A percentile compares a stretch with the other conserved stretches of the same genome.
These are phyloP conservation scores for Arvicola amphibius DNA, from an alignment of 2,797 vertebrate species.

Conservation along the genomic window DNA sequence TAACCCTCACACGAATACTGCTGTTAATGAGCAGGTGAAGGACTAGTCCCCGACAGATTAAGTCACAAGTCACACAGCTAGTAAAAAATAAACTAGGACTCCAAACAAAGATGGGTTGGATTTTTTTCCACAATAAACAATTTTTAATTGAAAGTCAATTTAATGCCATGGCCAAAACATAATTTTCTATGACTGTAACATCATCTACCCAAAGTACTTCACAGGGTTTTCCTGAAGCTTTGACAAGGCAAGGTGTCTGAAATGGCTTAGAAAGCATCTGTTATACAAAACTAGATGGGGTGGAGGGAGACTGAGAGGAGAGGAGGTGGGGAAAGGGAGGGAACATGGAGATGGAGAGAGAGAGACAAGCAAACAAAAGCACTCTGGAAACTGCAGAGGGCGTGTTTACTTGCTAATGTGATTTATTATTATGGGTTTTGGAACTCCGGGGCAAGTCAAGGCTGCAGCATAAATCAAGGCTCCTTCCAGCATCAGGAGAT, in stretches of 20 bases:
- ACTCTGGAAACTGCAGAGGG: conserved; percentile 53
- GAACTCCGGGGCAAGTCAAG: conserved; percentile 63
- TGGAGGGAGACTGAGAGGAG: neutral
- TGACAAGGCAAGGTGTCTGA: conserved; percentile 1
- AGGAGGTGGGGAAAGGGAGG: neutral
- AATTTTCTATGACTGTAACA: conserved; percentile 1
- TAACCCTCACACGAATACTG: conserved; percentile 7
- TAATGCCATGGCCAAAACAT: conserved; percentile 32
- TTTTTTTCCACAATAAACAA: conserved; percentile 39
- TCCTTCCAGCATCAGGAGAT: conserved; percentile 62
- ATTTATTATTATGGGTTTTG: conserved; percentile 65
- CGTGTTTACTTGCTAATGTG: conserved; percentile 54
- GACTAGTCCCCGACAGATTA: neutral
- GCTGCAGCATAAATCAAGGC: conserved; percentile 58
- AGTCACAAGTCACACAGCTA: neutral
- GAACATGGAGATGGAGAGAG: neutral
- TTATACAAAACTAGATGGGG: neutral
- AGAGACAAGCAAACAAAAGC: conserved; percentile 33
- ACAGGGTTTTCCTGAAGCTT: conserved; percentile 14
- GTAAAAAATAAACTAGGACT: conserved; percentile 48
- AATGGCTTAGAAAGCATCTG: conserved; percentile 47
- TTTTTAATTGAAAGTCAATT: conserved; percentile 29
- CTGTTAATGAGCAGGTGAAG: neutral
- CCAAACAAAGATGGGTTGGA: neutral
- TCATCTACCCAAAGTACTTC: conserved; percentile 40